Evolutionary conservation across 2,888 invertebrate species (phyloP).

Genomic region (Odontothrips loti): DNA sequence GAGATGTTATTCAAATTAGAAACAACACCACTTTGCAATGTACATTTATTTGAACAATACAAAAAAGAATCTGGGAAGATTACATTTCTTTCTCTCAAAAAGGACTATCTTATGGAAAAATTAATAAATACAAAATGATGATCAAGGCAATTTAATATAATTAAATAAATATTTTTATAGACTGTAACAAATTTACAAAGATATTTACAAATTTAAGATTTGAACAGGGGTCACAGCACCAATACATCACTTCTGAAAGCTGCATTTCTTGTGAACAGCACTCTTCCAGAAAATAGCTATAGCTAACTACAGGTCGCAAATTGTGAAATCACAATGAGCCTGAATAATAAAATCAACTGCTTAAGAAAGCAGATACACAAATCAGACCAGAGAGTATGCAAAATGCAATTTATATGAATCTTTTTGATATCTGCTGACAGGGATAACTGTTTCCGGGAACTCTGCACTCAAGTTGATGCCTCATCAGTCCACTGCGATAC

Average conservation of each 20-base stretch:
- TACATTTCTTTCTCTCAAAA: not conserved
- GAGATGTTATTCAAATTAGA: too few species aligned
- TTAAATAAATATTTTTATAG: not conserved
- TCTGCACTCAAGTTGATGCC: conserved; percentile 9
- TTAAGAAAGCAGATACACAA: too few species aligned
- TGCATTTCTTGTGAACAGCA: too few species aligned
- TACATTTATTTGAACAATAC: not conserved
- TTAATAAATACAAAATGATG: not conserved
- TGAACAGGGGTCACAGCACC: not conserved
- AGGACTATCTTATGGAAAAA: not conserved
- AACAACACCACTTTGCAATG: too few species aligned
- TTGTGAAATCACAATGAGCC: not conserved
- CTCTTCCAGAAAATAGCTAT: too few species aligned
- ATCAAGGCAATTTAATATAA: not conserved
- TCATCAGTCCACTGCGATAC: conserved; percentile 33
- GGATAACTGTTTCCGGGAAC: not conserved
- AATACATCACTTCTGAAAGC: not conserved
- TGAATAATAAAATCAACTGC: not conserved
- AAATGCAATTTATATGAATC: not conserved
- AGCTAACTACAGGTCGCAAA: too few species aligned
- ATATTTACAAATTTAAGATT: too few species aligned
- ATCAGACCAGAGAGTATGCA: not conserved
- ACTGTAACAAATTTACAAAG: not conserved
- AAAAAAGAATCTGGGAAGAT: not conserved
- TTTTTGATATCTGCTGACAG: not conserved